Evolutionary conservation across 2,113 vertebrate species (phyloP).

Genomic region (Gadus macrocephalus): DNA sequence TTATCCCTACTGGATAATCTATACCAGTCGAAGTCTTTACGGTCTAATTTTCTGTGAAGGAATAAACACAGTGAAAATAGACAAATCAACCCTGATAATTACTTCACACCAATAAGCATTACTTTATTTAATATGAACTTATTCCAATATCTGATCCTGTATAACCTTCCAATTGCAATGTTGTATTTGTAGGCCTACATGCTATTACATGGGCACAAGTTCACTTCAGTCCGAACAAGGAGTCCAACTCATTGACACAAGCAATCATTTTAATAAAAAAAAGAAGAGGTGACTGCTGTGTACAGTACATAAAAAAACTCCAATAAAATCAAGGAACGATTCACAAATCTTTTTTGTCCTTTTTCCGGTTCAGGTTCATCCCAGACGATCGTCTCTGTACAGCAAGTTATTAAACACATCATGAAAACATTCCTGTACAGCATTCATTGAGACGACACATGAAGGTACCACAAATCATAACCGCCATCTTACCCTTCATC

Average conservation of each 20-base stretch:
- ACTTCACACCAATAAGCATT: too few relatives aligned
- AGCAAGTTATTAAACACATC: constrained; percentile 38
- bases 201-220: constrained; percentile 5
- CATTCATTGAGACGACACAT: constrained; percentile 52
- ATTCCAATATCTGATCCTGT: too few relatives aligned
- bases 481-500: constrained; percentile 5
- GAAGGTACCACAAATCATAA: constrained; percentile 29
- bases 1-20: too few relatives aligned
- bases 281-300: constrained; percentile 65
- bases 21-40: too few relatives aligned
- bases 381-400: constrained; percentile 45
- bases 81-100: too few relatives aligned
- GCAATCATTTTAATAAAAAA: constrained; percentile 73
- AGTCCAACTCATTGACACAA: constrained; percentile 44
- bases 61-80: too few relatives aligned
- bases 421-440: constrained; percentile 56
- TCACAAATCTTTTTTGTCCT: constrained; percentile 42
- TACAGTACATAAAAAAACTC: constrained; percentile 61
- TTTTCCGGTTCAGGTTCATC: constrained; percentile 48
- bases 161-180: too few relatives aligned
- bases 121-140: too few relatives aligned
- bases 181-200: too few relatives aligned
- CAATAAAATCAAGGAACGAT: constrained; percentile 51
- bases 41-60: too few relatives aligned
- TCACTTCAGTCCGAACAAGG: neutral